Conservation (phyloP, 2,797 vertebrate genomes). For the Carcharodon carcharias region DNA sequence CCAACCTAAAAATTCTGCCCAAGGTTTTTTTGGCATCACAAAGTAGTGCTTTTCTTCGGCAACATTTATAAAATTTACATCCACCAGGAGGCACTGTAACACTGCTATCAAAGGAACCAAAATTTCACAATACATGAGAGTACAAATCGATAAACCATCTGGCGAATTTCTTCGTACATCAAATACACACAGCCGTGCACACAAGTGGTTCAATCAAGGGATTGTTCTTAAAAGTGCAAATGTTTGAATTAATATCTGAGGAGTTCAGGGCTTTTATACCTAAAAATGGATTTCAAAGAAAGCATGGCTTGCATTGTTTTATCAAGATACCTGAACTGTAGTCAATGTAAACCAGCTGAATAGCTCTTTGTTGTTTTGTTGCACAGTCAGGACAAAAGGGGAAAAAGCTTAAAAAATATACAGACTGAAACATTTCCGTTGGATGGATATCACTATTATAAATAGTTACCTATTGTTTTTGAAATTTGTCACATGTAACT, state of each 20-base stretch:
- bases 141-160: neutral
- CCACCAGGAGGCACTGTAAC: conserved; percentile 26
- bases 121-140: neutral
- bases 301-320: neutral
- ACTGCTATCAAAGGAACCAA: neutral
- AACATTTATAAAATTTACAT: neutral
- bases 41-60: neutral
- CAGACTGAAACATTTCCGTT: conserved; percentile 5
- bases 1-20: too few relatives aligned
- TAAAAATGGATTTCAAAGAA: conserved; percentile 9
- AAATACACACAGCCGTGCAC: neutral
- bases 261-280: neutral
- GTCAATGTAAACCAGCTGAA: neutral
- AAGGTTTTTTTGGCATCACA: neutral
- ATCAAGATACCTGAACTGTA: neutral
- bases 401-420: neutral
- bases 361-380: neutral
- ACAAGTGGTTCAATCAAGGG: neutral
- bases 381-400: neutral
- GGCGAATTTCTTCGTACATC: neutral
- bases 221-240: neutral
- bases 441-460: conserved; percentile 6
- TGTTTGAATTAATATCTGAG: neutral
- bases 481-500: conserved; percentile 13
- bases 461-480: conserved; percentile 25